Conservation (phyloP, 2,113 vertebrate species). For the Ochotona curzoniae region DNA sequence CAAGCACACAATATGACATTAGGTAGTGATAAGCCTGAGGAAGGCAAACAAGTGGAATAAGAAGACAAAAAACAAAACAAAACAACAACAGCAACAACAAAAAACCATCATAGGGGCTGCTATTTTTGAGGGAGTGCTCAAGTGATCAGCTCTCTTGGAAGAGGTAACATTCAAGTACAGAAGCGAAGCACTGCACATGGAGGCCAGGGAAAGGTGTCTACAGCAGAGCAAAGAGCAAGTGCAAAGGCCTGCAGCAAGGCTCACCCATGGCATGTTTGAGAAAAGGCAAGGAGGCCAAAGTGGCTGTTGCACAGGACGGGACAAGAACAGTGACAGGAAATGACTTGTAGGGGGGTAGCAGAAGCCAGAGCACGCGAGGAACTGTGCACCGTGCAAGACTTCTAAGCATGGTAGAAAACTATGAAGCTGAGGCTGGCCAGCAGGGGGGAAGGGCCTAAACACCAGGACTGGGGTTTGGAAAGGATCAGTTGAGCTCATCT, state of each 20-base stretch:
- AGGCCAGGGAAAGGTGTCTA: background rate
- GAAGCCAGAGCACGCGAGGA: background rate
- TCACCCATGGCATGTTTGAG: background rate
- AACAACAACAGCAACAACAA: no score
- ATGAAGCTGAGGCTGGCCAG: background rate
- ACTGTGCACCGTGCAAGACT: background rate
- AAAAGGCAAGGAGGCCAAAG: background rate
- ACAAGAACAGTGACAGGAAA: background rate
- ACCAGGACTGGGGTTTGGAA: background rate
- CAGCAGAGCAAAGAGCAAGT: background rate
- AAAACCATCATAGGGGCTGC: background rate
- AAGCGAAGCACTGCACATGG: background rate
- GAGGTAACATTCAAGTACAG: background rate
- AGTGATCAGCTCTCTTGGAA: background rate
- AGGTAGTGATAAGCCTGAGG: background rate
- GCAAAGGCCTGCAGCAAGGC: constrained; percentile 22
- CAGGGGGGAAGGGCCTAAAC: background rate
- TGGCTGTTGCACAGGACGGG: background rate
- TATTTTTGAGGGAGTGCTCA: background rate
- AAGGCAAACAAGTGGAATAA: constrained; percentile 9
- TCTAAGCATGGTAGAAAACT: background rate
- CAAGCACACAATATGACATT: background rate
- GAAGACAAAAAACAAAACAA: constrained; percentile 9
- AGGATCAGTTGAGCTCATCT: background rate
- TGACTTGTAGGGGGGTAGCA: background rate